Base-by-base conservation (phyloP, 1,140 invertebrate genomes). In the Vanessa atalanta region DNA sequence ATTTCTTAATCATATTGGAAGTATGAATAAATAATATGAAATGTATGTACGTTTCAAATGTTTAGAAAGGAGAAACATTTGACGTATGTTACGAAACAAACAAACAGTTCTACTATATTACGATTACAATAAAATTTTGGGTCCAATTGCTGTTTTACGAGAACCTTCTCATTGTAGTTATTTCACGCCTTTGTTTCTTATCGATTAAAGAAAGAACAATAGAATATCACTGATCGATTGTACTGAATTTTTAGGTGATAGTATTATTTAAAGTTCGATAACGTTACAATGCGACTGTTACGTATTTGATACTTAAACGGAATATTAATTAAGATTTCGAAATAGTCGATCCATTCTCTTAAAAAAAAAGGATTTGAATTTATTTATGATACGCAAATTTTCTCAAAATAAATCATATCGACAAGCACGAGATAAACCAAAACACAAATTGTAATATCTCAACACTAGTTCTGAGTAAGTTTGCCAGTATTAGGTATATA, bases 201-300 rank as follows among this genome's bases (percentile, higher is more conserved):
- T 76, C 74, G 79, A 80, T 72, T 78, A 69, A 73, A 80, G 70
- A 76, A 65, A 70, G 76, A 80, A 78, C 76, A 72, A 80, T 78
- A 64, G 78, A 70, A 71, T 57, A 73, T 73, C 73, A 73, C 50
- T 65, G 51, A 15, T 20, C 60, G 77, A 69, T 77, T 76, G 71
- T 72, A 68, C 50, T 73, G 65, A 73, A 53, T 47, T 74, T 72
- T 73, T 73, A 63, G 65, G 47, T 37, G 31, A 61, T 61, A 61
- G 57, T 61, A 23, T 37, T 16, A 23, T 16, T 4, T 57, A 14
- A 31, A 61, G 57, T 61, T 43, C 31, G 57, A 23, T 37, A 15
- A 37, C 57, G 14, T 61, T 57, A 61, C 26, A 61, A 57, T 57
- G 16, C 12, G 11, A 61, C 15, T 61, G 31, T 16, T 13, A 61